Evolutionary conservation across 1,140 invertebrate genomes (phyloP).

Genomic region (Ridgeia piscesae): DNA sequence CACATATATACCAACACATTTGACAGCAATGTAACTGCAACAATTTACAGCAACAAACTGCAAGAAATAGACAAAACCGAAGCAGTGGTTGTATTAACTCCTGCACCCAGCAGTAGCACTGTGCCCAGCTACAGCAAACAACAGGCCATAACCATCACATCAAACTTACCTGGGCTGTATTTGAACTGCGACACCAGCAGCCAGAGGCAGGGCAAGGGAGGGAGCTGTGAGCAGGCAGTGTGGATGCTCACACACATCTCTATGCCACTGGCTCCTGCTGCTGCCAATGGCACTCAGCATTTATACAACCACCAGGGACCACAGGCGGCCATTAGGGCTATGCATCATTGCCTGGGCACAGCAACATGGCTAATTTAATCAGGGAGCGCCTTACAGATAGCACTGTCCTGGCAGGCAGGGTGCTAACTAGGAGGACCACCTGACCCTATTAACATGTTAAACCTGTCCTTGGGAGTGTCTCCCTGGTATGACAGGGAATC

Average conservation of each 20-base stretch:
- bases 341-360: background rate
- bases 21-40: background rate
- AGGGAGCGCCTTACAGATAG: background rate
- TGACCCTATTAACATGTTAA: background rate
- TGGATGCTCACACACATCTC: background rate
- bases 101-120: background rate
- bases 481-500: background rate
- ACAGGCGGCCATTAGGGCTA: background rate
- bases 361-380: background rate
- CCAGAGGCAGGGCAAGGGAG: background rate
- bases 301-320: background rate
- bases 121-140: background rate
- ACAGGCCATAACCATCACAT: background rate
- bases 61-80: background rate
- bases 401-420: background rate
- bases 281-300: background rate
- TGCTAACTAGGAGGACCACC: background rate
- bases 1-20: background rate
- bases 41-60: background rate
- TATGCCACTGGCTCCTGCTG: background rate
- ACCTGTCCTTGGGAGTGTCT: background rate
- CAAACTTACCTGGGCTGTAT: background rate
- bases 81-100: background rate
- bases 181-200: background rate
- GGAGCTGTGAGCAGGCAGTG: background rate